phyloP scores from a whole-genome alignment of 2,113 vertebrate species.

The Erythrocercus mccallii region DNA sequence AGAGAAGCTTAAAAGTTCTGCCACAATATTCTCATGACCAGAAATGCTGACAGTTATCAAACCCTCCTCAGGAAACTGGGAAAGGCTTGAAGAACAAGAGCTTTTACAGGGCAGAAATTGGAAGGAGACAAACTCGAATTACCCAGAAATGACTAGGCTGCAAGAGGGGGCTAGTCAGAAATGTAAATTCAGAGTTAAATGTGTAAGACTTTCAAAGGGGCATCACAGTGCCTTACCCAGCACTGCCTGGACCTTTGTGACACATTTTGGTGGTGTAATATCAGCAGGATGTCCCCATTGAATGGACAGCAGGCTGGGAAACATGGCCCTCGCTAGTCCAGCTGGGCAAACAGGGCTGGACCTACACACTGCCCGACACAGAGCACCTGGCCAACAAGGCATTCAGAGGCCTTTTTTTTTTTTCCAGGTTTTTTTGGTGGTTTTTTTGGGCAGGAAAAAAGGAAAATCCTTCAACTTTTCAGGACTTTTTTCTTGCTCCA shows the following conservation, averaged over 20 bases:
- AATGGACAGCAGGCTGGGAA: background rate
- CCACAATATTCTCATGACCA: background rate
- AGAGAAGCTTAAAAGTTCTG: background rate
- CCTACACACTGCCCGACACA: rapidly evolving
- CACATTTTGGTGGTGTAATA: background rate
- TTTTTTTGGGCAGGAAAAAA: background rate
- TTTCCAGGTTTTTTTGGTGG: too few relatives aligned
- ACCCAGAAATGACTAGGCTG: background rate
- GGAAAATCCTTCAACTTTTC: background rate
- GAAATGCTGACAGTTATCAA: background rate
- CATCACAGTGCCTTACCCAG: background rate
- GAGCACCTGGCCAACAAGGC: background rate
- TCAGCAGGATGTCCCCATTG: background rate
- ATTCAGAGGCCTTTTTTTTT: rapidly evolving
- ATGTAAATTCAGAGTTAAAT: background rate
- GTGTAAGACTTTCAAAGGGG: background rate
- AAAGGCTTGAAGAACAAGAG: background rate
- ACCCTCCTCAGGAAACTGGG: background rate
- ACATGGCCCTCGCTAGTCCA: rapidly evolving
- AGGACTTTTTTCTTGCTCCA: background rate
- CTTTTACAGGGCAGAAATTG: background rate
- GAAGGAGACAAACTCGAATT: background rate
- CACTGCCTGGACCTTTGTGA: rapidly evolving
- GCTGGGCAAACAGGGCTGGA: background rate
- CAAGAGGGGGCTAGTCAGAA: background rate